A percentile compares a stretch with the other conserved stretches of the same genome.
Evolutionary conservation across 2,113 vertebrate genomes (phyloP).

Genomic region (Cyphomyrus plagiostoma): DNA sequence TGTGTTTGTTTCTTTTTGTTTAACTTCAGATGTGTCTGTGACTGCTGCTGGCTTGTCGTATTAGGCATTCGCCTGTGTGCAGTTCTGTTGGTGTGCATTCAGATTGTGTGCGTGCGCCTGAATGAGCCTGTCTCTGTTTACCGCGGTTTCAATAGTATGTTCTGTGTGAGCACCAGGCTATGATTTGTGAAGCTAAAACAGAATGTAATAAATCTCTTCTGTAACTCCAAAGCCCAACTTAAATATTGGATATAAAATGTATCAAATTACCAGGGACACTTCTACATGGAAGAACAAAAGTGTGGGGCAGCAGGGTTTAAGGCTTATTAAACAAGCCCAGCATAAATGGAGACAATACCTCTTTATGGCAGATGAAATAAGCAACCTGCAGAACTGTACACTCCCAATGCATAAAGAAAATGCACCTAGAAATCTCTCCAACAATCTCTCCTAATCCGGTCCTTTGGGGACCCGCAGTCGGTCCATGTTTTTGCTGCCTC

Average conservation of each 20-base stretch:
- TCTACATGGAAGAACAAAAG: not conserved
- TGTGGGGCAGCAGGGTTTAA: not conserved
- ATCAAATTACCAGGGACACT: not conserved
- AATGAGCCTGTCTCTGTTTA: not conserved
- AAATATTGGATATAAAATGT: not conserved
- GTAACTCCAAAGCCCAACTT: not conserved
- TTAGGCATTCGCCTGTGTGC: not conserved
- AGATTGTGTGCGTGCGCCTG: not conserved
- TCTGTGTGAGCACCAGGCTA: not conserved
- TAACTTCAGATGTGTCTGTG: conserved; percentile 23
- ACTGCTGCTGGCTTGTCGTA: not conserved
- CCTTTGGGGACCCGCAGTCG: not conserved
- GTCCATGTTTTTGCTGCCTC: not conserved
- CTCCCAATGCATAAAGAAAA: not conserved
- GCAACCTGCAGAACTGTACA: not conserved
- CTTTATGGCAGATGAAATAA: not conserved
- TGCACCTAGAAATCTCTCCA: not conserved
- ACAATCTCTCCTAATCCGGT: not conserved
- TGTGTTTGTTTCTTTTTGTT: not conserved
- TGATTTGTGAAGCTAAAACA: not conserved
- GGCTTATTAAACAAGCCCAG: not conserved
- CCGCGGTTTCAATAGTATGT: not conserved
- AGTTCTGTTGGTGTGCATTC: not conserved
- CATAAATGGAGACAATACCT: not conserved
- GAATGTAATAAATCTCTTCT: not conserved